phyloP scores from a whole-genome alignment of 2,113 vertebrate genomes.

The Ahaetulla prasina region DNA sequence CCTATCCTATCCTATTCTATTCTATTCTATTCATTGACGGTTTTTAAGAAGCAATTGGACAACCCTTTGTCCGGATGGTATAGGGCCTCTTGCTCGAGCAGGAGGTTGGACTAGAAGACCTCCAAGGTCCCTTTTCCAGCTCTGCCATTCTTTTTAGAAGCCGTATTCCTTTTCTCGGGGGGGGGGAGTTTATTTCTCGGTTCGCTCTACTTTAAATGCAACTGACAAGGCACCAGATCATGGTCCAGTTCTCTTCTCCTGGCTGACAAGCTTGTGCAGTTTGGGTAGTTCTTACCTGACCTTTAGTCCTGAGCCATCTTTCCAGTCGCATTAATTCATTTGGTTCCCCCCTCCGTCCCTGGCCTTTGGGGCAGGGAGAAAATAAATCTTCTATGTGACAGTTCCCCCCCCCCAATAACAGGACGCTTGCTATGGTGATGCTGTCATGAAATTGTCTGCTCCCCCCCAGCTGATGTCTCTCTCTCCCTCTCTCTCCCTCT shows the following conservation, averaged over 20 bases:
- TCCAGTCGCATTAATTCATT: background rate
- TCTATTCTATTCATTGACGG: no score
- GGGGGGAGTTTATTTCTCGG: background rate
- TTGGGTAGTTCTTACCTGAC: background rate
- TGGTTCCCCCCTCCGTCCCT: background rate
- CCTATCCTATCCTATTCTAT: no score
- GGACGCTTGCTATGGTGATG: background rate
- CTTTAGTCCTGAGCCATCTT: background rate
- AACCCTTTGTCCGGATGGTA: fast-evolving
- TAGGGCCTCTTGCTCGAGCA: no score
- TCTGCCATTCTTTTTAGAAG: background rate
- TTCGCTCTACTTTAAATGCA: background rate
- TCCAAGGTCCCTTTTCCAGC: background rate
- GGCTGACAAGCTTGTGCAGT: background rate
- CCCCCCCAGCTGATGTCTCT: background rate
- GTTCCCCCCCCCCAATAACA: background rate
- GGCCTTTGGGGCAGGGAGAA: background rate
- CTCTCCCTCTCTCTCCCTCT: background rate
- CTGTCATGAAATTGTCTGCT: background rate
- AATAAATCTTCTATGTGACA: background rate
- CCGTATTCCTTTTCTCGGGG: background rate
- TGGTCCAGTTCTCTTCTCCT: background rate
- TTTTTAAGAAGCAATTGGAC: background rate
- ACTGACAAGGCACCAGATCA: background rate
- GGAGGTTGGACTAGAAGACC: background rate